These are phyloP conservation scores for Tipula vernalis DNA, from an alignment of 2,888 invertebrate genomes.

Conservation along the genomic window DNA sequence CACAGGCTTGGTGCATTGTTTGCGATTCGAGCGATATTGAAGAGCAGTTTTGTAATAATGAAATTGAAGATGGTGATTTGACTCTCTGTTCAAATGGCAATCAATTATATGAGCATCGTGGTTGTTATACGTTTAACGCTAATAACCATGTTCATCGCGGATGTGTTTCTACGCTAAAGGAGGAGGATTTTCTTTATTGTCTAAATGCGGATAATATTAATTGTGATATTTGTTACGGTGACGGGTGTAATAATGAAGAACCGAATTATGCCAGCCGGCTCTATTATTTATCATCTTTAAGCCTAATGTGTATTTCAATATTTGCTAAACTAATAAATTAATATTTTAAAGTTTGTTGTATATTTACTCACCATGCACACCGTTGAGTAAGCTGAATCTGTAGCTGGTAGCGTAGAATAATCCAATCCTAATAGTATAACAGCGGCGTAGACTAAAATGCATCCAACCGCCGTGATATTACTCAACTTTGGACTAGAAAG, in stretches of 20 bases:
- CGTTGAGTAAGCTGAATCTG: constrained; percentile 57
- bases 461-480: constrained; percentile 83
- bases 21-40: background rate
- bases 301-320: background rate
- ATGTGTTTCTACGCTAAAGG: background rate
- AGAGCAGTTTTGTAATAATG: background rate
- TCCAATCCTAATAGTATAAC: constrained; percentile 78
- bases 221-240: background rate
- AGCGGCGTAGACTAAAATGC: constrained; percentile 79
- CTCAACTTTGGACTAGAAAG: constrained; percentile 83
- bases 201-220: background rate
- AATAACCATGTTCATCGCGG: background rate
- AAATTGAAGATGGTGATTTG: background rate
- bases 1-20: background rate
- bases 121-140: background rate
- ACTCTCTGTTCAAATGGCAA: background rate
- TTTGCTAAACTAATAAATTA: background rate
- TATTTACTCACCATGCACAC: constrained; percentile 68
- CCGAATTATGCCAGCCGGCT: background rate
- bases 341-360: background rate
- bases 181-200: background rate
- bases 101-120: background rate
- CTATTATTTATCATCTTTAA: background rate
- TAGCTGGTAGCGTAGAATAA: constrained; percentile 58
- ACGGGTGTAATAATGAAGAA: background rate